phyloP scores from a whole-genome alignment of 2,888 invertebrate species.

The Phyllotreta cruciferae region DNA sequence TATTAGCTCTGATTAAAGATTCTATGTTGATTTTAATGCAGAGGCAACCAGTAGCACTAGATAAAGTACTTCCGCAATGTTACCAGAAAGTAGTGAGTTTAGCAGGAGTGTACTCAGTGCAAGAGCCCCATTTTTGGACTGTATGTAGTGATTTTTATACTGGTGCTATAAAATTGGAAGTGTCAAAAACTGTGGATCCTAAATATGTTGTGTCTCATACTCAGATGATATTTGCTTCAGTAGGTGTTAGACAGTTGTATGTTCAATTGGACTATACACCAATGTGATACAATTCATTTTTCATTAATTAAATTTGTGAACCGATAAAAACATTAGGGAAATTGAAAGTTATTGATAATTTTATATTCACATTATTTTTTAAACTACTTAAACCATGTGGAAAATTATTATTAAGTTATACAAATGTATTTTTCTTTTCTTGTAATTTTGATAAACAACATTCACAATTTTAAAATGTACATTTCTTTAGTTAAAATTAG shows the following conservation, averaged over 20 bases:
- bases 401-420: neutral
- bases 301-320: neutral
- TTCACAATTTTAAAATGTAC: no score
- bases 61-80: conserved; percentile 83
- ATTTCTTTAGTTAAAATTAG: no score
- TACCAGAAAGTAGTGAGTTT: conserved; percentile 89
- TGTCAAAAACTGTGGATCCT: conserved; percentile 90
- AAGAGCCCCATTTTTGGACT: conserved; percentile 99
- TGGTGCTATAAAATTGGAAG: conserved; percentile 93
- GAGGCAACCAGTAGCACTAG: conserved; percentile 84
- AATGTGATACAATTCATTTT: conserved; percentile 64
- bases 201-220: conserved; percentile 92
- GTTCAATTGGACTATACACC: conserved; percentile 93
- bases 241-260: conserved; percentile 89
- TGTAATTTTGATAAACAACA: no score
- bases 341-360: conserved; percentile 7
- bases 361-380: conserved; percentile 4
- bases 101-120: conserved; percentile 94
- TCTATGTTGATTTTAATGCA: conserved; percentile 93
- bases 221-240: conserved; percentile 92
- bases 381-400: conserved; percentile 7
- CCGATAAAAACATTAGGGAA: neutral
- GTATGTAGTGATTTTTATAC: conserved; percentile 93
- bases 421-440: no score
- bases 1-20: conserved; percentile 82